Conservation (phyloP, 2,888 invertebrate species). For the Caenorhabditis sp. region DNA sequence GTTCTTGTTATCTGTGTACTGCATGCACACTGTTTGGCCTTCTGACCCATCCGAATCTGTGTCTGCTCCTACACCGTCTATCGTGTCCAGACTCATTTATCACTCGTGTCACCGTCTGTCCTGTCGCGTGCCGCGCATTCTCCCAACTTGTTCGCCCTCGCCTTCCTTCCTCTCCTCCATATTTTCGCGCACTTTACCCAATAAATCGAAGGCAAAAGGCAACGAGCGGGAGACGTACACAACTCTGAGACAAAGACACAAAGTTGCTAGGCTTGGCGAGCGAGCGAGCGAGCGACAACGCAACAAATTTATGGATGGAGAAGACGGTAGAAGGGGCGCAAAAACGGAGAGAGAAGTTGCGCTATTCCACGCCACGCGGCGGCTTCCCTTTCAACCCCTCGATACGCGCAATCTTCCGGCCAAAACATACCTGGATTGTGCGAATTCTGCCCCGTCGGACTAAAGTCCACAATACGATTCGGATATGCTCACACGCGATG, state of each 20-base stretch:
- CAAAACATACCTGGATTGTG: too few relatives aligned
- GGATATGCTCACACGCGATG: not conserved
- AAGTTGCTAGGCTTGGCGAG: slow-evolving; percentile 3
- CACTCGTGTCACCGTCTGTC: slow-evolving; percentile 18
- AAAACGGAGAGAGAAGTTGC: not conserved
- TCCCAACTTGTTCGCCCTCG: slow-evolving; percentile 38
- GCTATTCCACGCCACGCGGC: not conserved
- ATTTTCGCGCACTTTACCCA: slow-evolving; percentile 50
- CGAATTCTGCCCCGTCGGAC: not conserved
- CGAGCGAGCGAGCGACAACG: too few relatives aligned
- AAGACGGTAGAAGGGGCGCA: not conserved
- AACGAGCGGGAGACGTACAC: not conserved
- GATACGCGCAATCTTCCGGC: not conserved
- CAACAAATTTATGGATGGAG: slow-evolving; percentile 33
- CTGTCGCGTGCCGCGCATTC: slow-evolving; percentile 39
- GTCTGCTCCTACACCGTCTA: not conserved
- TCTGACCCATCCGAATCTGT: slow-evolving; percentile 3
- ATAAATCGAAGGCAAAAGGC: slow-evolving; percentile 41
- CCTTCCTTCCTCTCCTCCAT: slow-evolving; percentile 9
- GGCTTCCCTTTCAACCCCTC: not conserved
- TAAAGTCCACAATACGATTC: not conserved
- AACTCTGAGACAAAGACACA: slow-evolving; percentile 31
- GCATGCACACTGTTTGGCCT: slow-evolving; percentile 16
- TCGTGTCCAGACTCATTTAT: slow-evolving; percentile 20
- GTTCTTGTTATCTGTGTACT: too few relatives aligned